Evolutionary conservation across 1,140 invertebrate species (phyloP).

Genomic region (Acyrthosiphon pisum): DNA sequence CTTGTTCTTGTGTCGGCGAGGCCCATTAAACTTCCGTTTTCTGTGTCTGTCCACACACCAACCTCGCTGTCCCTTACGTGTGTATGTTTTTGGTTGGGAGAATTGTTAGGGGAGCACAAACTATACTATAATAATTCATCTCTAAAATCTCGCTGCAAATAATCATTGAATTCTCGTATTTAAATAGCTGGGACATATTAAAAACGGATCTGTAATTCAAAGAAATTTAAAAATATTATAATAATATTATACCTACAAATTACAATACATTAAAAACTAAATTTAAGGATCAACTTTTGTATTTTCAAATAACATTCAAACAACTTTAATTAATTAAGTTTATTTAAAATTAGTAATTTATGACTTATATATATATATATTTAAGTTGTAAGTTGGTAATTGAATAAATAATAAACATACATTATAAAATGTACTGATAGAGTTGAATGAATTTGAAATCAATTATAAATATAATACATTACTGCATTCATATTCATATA

Average conservation of each 20-base stretch:
- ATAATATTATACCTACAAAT: neutral
- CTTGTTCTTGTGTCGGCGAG: slow-evolving; percentile 20
- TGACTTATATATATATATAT: no score
- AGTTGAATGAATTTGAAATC: neutral
- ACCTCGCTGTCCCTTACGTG: neutral
- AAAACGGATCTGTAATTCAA: neutral
- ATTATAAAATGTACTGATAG: neutral
- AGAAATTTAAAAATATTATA: neutral
- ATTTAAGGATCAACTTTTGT: neutral
- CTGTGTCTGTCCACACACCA: neutral
- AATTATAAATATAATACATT: neutral
- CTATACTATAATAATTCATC: slow-evolving; percentile 23
- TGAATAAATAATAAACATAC: neutral
- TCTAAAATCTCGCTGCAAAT: neutral
- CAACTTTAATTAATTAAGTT: neutral
- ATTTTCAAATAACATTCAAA: neutral
- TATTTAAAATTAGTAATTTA: neutral
- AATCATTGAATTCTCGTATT: neutral
- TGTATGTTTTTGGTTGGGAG: neutral
- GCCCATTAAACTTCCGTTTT: slow-evolving; percentile 47
- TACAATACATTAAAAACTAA: neutral
- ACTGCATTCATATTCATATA: neutral
- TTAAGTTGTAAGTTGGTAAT: neutral
- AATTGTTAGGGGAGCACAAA: neutral
- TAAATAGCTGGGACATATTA: neutral